Conservation (phyloP, 2,888 invertebrate species). For the Coleophora deauratella region DNA sequence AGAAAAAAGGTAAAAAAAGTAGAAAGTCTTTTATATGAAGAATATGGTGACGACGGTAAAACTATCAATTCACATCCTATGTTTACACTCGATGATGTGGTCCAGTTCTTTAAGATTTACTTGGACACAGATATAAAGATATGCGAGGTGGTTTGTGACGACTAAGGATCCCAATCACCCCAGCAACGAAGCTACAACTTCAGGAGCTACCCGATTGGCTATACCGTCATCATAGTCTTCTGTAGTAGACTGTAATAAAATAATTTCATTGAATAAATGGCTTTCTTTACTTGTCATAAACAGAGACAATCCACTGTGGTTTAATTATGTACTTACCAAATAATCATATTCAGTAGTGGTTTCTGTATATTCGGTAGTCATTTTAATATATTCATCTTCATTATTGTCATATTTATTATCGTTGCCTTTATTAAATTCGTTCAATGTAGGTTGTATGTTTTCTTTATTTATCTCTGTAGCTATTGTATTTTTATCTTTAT, state of each 20-base stretch:
- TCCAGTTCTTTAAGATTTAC: slow-evolving; percentile 30
- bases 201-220: slow-evolving; percentile 15
- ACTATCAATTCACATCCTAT: slow-evolving; percentile 27
- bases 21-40: slow-evolving; percentile 33
- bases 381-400: no score
- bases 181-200: slow-evolving; percentile 32
- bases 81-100: slow-evolving; percentile 37
- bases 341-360: no score
- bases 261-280: slow-evolving; percentile 5
- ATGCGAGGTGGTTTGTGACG: slow-evolving; percentile 27
- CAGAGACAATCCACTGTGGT: no score
- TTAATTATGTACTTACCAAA: no score
- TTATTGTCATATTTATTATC: no score
- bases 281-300: background rate
- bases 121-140: slow-evolving; percentile 35
- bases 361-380: no score
- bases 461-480: no score
- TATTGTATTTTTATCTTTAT: no score
- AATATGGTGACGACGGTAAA: slow-evolving; percentile 27
- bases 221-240: slow-evolving; percentile 13
- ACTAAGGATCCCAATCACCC: slow-evolving; percentile 23
- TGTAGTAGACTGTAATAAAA: slow-evolving; percentile 26
- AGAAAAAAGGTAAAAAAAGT: slow-evolving; percentile 10
- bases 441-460: no score
- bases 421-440: no score